Conservation (phyloP, 2,113 vertebrate genomes). For the Azemiops feae region DNA sequence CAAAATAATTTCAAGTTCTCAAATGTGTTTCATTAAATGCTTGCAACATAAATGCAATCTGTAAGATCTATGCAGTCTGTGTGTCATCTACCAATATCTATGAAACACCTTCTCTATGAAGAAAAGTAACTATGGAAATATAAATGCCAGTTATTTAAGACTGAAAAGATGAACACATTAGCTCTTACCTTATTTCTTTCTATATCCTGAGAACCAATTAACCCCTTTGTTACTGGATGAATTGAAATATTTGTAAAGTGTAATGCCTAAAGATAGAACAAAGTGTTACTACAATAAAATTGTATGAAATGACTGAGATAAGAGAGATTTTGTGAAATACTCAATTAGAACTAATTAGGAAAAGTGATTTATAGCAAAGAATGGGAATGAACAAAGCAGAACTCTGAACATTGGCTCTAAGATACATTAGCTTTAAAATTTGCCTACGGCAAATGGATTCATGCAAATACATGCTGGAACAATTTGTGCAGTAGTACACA, state of each 20-base stretch:
- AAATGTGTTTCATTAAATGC: not conserved
- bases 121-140: not conserved
- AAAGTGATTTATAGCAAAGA: slow-evolving; percentile 47
- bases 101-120: not conserved
- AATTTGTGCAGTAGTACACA: not conserved
- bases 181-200: not conserved
- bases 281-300: slow-evolving; percentile 48
- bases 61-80: not conserved
- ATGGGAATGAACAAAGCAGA: slow-evolving; percentile 31
- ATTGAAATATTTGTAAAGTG: slow-evolving; percentile 44
- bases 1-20: not conserved
- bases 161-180: not conserved
- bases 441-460: slow-evolving; percentile 5
- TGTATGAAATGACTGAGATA: slow-evolving; percentile 49
- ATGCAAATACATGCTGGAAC: not conserved
- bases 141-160: not conserved
- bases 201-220: slow-evolving; percentile 32
- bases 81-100: not conserved
- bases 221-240: slow-evolving; percentile 33
- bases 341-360: slow-evolving; percentile 63
- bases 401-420: slow-evolving; percentile 16
- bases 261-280: slow-evolving; percentile 40
- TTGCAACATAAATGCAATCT: not conserved
- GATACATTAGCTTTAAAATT: not conserved
- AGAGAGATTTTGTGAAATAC: slow-evolving; percentile 41